A percentile compares a stretch with the other conserved stretches of the same genome.
Evolutionary conservation across 2,797 vertebrate species (phyloP).

Genomic region (Parauchenoglanis punctatus): DNA sequence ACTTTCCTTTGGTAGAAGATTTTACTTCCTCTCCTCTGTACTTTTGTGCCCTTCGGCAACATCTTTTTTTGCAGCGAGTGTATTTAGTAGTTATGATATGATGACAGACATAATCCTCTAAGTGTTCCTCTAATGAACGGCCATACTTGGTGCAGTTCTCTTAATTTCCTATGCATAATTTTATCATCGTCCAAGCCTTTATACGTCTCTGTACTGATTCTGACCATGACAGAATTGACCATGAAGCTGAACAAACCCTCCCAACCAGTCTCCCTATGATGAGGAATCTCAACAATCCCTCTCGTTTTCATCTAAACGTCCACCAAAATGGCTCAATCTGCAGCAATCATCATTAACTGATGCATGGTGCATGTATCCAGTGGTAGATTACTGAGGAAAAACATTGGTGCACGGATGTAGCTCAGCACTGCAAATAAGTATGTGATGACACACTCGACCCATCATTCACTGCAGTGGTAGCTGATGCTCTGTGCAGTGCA

Average conservation of each 20-base stretch:
- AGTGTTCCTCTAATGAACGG: background rate
- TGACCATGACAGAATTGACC: background rate
- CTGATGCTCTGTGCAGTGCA: background rate
- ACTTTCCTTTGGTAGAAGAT: background rate
- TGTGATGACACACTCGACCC: constrained; percentile 4
- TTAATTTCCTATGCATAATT: background rate
- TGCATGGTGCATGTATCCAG: background rate
- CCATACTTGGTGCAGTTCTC: background rate
- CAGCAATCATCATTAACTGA: background rate
- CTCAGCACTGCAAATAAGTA: constrained; percentile 18
- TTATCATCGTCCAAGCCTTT: background rate
- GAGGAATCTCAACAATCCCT: background rate
- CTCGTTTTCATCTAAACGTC: background rate
- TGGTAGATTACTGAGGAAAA: background rate
- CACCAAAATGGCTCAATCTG: background rate
- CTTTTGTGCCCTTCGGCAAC: background rate
- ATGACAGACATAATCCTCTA: background rate
- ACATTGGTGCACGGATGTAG: constrained; percentile 4
- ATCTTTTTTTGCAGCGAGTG: background rate
- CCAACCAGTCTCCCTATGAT: background rate
- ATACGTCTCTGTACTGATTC: background rate
- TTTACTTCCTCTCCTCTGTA: background rate
- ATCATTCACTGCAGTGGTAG: constrained; percentile 19
- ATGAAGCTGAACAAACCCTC: constrained; percentile 10
- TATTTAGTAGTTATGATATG: background rate